Conservation (phyloP, 1,140 invertebrate species). For the Pseudomyrmex pallidus region DNA sequence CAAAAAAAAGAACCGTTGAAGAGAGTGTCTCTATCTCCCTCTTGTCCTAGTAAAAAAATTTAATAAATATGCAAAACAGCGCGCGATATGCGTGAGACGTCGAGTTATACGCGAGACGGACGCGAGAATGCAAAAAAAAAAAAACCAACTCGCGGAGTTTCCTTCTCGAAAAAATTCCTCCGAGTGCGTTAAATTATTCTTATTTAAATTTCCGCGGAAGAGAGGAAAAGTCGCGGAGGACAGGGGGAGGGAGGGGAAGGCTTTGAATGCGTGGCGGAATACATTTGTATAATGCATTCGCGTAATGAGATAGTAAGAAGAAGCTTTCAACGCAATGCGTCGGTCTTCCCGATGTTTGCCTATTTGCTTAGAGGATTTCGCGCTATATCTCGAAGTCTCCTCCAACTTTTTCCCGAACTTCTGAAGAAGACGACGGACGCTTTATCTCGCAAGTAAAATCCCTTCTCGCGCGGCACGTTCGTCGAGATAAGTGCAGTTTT, state of each 20-base stretch:
- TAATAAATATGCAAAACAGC: neutral
- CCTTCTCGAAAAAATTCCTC: conserved; percentile 24
- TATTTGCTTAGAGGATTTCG: conserved; percentile 46
- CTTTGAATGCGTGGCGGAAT: conserved; percentile 36
- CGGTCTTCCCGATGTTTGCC: conserved; percentile 46
- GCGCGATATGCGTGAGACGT: no score
- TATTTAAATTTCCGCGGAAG: conserved; percentile 38
- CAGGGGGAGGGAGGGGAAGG: no score
- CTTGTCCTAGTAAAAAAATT: neutral
- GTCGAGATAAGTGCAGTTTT: no score
- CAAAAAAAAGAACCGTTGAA: no score
- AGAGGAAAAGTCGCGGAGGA: conserved; percentile 23
- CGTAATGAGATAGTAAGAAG: conserved; percentile 51
- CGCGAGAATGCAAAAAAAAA: conserved; percentile 14
- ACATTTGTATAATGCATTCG: conserved; percentile 60
- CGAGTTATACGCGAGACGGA: neutral
- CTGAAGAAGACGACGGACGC: no score
- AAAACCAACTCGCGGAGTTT: neutral
- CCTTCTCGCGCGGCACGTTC: no score
- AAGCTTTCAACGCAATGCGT: conserved; percentile 50
- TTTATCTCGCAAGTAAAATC: no score
- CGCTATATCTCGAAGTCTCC: conserved; percentile 42
- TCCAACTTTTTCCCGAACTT: neutral
- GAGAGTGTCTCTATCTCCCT: no score
- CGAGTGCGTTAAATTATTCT: conserved; percentile 32